Base-by-base conservation (phyloP, 1,140 invertebrate genomes). In the Drosophila busckii region DNA sequence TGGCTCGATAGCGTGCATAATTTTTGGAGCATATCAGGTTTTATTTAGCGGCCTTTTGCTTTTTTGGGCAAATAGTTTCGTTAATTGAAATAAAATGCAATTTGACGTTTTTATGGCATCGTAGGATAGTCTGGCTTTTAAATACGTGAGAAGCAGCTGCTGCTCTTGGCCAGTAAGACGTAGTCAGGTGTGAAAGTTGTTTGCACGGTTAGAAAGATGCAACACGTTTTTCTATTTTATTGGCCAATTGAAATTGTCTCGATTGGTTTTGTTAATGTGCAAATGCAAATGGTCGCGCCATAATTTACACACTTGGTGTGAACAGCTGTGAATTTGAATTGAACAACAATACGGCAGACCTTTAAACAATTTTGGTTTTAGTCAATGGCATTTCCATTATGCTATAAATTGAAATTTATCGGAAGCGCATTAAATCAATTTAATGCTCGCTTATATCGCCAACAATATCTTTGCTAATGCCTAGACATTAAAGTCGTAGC, bases 21-120 rank as follows among this genome's bases (percentile, higher is more conserved):
- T 68, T 68, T 55, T 48, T 59, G 34, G 34, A 45, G 28, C 46
- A 31, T 56, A 52, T 52, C 59, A 46, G 41, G 64, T 58, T 70
- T 49, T 25, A 10, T 55, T 61, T 50, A 23, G 17, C 23, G 44
- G 23, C 37, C 38, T 37, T 55, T 29, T 13, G n/a, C 5, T 19
- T 44, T 37, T 50, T 42, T 60, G 35, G 34, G 48, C 29, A 59
- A 80, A 80, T 71, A 64, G 71, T 68, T 80, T 63, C 52, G 71
- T 78, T 78, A 78, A 78, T 78, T 78, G 71, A 78, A 78, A 78
- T 78, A 78, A 78, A 78, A 78, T 80, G 80, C 73, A 58, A 71
- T 78, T 78, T 80, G 71, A 78, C 73, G 67, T 71, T 78, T 78
- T 71, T 71, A 78, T 78, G 54, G 67, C 71, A 71, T 64, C 56